Percentiles rank a stretch among this genome's conserved stretches.
Evolutionary conservation across 2,888 invertebrate genomes (phyloP).

Genomic region (Tetranychus piercei): DNA sequence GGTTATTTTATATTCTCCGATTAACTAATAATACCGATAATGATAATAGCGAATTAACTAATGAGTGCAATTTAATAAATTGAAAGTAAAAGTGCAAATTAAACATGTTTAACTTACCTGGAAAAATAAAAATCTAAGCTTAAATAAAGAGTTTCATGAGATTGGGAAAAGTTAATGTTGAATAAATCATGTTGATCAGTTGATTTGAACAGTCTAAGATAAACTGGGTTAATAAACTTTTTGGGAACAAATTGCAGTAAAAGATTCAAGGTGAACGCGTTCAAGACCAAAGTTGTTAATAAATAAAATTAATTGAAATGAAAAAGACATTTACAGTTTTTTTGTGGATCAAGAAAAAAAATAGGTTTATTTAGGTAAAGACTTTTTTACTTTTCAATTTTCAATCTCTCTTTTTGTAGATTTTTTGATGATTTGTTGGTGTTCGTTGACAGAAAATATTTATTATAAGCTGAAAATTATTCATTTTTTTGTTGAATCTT

Average conservation of each 20-base stretch:
- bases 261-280: slow-evolving; percentile 1
- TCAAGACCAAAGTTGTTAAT: neutral
- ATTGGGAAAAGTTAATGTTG: neutral
- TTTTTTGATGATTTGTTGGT: neutral
- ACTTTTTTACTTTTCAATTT: neutral
- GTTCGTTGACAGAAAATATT: neutral
- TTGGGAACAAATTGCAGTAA: neutral
- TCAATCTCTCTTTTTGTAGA: neutral
- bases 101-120: neutral
- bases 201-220: neutral
- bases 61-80: neutral
- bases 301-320: neutral
- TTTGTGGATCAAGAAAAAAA: neutral
- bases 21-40: too few species aligned
- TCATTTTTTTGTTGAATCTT: neutral
- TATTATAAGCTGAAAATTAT: neutral
- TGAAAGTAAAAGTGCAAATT: neutral
- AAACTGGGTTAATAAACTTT: slow-evolving; percentile 1
- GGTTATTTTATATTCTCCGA: too few species aligned
- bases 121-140: neutral
- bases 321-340: neutral
- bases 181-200: neutral
- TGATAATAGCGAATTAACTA: neutral
- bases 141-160: neutral
- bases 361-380: neutral